Evolutionary conservation across 2,888 invertebrate genomes (phyloP).

Genomic region (Syritta pipiens): DNA sequence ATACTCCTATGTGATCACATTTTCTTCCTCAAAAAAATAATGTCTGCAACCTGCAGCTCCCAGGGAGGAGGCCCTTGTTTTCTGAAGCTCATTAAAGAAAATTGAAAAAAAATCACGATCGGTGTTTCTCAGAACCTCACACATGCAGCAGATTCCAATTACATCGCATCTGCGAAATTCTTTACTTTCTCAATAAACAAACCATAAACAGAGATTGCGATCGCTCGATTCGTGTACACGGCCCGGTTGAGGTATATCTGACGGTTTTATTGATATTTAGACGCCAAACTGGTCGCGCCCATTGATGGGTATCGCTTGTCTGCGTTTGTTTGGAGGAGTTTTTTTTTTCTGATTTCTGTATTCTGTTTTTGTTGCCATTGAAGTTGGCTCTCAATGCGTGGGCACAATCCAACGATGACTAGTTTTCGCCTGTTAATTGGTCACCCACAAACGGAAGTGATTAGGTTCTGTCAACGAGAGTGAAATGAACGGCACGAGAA

Average conservation of each 20-base stretch:
- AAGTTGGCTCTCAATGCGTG: slow-evolving; percentile 7
- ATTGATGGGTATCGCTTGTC: slow-evolving; percentile 13
- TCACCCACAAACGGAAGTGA: slow-evolving; percentile 27
- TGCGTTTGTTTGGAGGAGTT: background rate
- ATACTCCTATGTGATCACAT: too few species aligned
- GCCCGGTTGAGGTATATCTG: slow-evolving; percentile 21
- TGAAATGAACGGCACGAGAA: slow-evolving; percentile 5
- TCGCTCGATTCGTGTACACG: slow-evolving; percentile 21
- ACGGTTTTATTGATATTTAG: slow-evolving; percentile 62
- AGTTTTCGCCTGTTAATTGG: slow-evolving; percentile 29
- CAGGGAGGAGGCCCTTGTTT: too few species aligned
- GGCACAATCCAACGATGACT: slow-evolving; percentile 6
- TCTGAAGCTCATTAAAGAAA: too few species aligned
- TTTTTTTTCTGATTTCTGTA: background rate
- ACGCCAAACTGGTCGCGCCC: slow-evolving; percentile 40
- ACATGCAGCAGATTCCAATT: slow-evolving; percentile 31
- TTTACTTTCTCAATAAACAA: slow-evolving; percentile 51
- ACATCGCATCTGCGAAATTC: slow-evolving; percentile 47
- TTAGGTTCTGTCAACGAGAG: slow-evolving; percentile 32
- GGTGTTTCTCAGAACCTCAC: slow-evolving; percentile 20
- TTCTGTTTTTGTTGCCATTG: slow-evolving; percentile 7
- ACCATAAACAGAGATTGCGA: slow-evolving; percentile 32
- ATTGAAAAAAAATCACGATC: too few species aligned
- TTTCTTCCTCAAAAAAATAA: too few species aligned
- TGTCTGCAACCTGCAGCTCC: too few species aligned